phyloP scores from a whole-genome alignment of 2,797 vertebrate genomes.

The Xerus rutilus region DNA sequence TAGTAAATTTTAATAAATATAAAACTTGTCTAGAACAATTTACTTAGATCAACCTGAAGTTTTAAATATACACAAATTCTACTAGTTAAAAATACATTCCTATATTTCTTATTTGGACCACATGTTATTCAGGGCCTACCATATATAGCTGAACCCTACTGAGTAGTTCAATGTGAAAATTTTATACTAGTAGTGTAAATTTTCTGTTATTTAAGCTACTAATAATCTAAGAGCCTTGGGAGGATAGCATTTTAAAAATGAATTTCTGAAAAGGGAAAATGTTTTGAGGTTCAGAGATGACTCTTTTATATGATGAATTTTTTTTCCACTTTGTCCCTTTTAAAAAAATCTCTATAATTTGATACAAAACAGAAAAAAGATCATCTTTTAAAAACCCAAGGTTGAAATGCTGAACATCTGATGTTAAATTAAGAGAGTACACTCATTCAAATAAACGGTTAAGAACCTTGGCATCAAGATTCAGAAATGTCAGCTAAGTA shows the following conservation, averaged over 20 bases:
- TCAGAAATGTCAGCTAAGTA: conserved; percentile 11
- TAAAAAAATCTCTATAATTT: conserved; percentile 18
- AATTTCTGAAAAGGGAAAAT: conserved; percentile 64
- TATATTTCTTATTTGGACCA: conserved; percentile 39
- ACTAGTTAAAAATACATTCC: conserved; percentile 56
- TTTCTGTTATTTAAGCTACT: conserved; percentile 59
- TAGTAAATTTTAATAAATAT: conserved; percentile 72
- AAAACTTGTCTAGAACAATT: conserved; percentile 60
- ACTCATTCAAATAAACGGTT: too few species aligned
- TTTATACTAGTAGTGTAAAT: conserved; percentile 38
- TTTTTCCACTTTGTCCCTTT: conserved; percentile 42
- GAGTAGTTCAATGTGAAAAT: conserved; percentile 35
- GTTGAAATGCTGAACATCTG: neutral
- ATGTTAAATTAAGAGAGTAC: neutral
- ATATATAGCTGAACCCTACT: neutral
- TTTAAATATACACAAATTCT: conserved; percentile 53
- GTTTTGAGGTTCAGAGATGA: conserved; percentile 46
- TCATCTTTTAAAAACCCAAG: conserved; percentile 26
- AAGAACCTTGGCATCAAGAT: neutral
- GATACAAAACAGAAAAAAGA: conserved; percentile 3
- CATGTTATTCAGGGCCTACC: conserved; percentile 38
- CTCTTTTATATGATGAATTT: conserved; percentile 25
- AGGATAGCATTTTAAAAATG: conserved; percentile 48
- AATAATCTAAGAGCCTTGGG: conserved; percentile 51
- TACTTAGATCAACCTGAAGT: conserved; percentile 56